Conservation (phyloP, 2,888 invertebrate genomes). For the Notodonta ziczac region DNA sequence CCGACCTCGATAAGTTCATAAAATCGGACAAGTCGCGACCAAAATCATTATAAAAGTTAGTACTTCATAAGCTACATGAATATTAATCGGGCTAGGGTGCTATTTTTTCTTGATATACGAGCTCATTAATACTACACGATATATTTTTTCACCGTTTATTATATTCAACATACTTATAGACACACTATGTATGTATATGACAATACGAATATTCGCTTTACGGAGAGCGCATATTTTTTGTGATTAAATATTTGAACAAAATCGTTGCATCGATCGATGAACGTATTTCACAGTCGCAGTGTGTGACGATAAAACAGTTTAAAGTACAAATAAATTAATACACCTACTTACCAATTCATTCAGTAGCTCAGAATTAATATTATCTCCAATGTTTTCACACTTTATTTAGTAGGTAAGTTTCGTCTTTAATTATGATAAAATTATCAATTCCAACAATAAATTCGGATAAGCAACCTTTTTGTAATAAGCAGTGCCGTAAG, state of each 20-base stretch:
- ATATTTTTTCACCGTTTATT: background rate
- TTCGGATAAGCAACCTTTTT: no score
- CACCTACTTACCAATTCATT: background rate
- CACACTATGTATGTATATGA: no score
- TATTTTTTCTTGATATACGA: slow-evolving; percentile 17
- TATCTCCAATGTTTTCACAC: no score
- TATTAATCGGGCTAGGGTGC: slow-evolving; percentile 37
- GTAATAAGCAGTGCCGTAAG: no score
- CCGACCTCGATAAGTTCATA: slow-evolving; percentile 91
- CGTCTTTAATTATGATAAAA: no score
- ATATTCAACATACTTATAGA: background rate
- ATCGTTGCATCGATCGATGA: background rate
- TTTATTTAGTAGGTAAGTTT: no score
- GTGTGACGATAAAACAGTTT: no score
- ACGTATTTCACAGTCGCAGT: background rate
- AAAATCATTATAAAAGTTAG: slow-evolving; percentile 26
- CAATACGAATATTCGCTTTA: background rate
- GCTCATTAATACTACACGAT: background rate
- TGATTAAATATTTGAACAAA: background rate
- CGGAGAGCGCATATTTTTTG: background rate
- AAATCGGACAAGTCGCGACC: slow-evolving; percentile 86
- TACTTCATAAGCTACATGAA: background rate
- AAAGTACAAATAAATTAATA: no score
- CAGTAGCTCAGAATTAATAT: no score
- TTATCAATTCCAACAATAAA: no score